These are phyloP conservation scores for Prionailurus viverrinus DNA, from an alignment of 2,113 vertebrate genomes.

Conservation along the genomic window DNA sequence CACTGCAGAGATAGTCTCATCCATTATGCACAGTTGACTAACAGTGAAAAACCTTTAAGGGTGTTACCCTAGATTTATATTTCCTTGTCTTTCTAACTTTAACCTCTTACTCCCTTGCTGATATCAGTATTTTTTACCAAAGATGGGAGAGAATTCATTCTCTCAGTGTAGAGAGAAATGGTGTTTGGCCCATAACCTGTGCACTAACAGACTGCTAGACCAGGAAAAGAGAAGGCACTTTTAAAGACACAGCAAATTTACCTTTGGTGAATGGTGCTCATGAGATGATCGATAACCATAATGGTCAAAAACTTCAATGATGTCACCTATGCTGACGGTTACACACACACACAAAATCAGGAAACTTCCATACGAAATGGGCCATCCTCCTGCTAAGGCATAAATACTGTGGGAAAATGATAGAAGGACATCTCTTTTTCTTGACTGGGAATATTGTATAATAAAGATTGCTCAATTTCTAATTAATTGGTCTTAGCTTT, in stretches of 20 bases:
- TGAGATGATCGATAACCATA: neutral
- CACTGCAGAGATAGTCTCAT: neutral
- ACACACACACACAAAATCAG: neutral
- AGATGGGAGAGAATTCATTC: neutral
- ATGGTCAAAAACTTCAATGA: neutral
- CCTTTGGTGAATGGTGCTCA: neutral
- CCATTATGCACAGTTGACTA: conserved; percentile 49
- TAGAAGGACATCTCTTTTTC: fast-evolving
- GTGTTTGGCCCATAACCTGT: neutral
- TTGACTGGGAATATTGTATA: neutral
- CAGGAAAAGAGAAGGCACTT: neutral
- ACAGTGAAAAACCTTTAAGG: neutral
- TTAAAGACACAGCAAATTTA: neutral
- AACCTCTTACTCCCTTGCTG: conserved; percentile 31
- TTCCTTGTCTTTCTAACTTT: conserved; percentile 16
- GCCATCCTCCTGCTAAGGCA: fast-evolving
- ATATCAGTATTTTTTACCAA: conserved; percentile 38
- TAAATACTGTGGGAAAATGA: neutral
- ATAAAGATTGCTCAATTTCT: neutral
- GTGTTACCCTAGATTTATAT: neutral
- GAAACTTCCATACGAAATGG: neutral
- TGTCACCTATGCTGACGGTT: neutral
- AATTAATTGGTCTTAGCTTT: neutral
- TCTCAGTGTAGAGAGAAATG: neutral
- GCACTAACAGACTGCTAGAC: neutral